Evolutionary conservation across 2,113 vertebrate species (phyloP).

Genomic region (Phoxinus phoxinus): DNA sequence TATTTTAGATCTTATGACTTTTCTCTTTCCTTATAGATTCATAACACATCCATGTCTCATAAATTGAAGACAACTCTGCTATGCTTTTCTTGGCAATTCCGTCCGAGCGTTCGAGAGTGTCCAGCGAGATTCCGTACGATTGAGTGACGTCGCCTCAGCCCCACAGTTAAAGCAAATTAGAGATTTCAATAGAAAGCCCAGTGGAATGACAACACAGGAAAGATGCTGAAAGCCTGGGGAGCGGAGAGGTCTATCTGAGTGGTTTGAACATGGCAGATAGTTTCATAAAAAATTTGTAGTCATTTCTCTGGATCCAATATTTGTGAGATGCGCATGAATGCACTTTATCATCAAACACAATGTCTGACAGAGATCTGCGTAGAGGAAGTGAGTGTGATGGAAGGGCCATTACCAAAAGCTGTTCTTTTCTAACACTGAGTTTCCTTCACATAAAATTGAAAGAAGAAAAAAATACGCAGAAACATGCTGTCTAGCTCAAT

Average conservation of each 20-base stretch:
- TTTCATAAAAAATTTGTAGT: constrained; percentile 22
- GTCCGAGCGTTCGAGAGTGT: constrained; percentile 10
- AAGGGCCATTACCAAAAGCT: constrained; percentile 46
- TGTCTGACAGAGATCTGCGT: constrained; percentile 39
- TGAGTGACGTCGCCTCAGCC: constrained; percentile 40
- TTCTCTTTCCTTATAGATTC: constrained; percentile 30
- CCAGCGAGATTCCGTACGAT: neutral
- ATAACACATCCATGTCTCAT: constrained; percentile 7
- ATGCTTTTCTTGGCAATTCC: constrained; percentile 18
- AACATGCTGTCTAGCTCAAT: constrained; percentile 45
- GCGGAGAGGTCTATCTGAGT: constrained; percentile 35
- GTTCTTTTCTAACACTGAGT: constrained; percentile 46
- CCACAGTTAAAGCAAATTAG: constrained; percentile 51
- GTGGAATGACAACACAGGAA: constrained; percentile 28
- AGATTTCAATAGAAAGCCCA: constrained; percentile 46
- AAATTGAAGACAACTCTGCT: constrained; percentile 39
- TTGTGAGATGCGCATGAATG: constrained; percentile 43
- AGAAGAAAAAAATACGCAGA: constrained; percentile 26
- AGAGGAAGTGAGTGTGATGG: constrained; percentile 48
- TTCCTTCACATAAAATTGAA: constrained; percentile 43
- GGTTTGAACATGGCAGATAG: constrained; percentile 47
- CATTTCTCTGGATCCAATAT: constrained; percentile 32
- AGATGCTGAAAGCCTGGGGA: constrained; percentile 34
- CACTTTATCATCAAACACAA: constrained; percentile 50
- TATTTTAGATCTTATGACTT: constrained; percentile 29